phyloP scores from a whole-genome alignment of 2,888 invertebrate genomes.

The Charanyca ferruginea region DNA sequence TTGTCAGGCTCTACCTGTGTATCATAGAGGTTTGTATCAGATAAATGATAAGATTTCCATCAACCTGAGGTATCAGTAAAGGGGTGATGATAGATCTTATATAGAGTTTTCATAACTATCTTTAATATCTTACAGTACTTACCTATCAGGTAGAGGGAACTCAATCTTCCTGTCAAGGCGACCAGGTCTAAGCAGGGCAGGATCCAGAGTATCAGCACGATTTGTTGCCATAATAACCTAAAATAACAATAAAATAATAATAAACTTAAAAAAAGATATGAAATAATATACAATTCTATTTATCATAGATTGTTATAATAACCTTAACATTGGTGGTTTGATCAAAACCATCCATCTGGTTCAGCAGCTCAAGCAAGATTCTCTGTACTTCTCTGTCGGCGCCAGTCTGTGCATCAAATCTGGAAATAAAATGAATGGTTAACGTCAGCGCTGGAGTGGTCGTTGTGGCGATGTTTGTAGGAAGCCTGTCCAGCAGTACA shows the following conservation, averaged over 20 bases:
- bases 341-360: slow-evolving; percentile 99
- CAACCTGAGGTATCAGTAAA: neutral
- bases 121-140: slow-evolving; percentile 21
- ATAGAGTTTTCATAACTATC: no score
- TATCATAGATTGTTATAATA: no score
- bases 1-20: neutral
- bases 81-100: no score
- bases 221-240: slow-evolving; percentile 98
- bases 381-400: slow-evolving; percentile 99
- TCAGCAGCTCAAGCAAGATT: slow-evolving; percentile 98
- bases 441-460: neutral
- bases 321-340: slow-evolving; percentile 99
- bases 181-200: slow-evolving; percentile 98
- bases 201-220: slow-evolving; percentile 99
- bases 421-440: slow-evolving; percentile 61
- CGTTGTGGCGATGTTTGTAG: neutral
- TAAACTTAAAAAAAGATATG: neutral
- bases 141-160: slow-evolving; percentile 98
- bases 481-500: no score
- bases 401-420: slow-evolving; percentile 99
- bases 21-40: neutral
- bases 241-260: slow-evolving; percentile 5
- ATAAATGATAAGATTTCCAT: neutral
- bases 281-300: no score
- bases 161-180: slow-evolving; percentile 99